A percentile compares a stretch with the other conserved stretches of the same genome.
These are phyloP conservation scores for Chloroclystis v-ata DNA, from an alignment of 2,888 invertebrate genomes.

Conservation along the genomic window DNA sequence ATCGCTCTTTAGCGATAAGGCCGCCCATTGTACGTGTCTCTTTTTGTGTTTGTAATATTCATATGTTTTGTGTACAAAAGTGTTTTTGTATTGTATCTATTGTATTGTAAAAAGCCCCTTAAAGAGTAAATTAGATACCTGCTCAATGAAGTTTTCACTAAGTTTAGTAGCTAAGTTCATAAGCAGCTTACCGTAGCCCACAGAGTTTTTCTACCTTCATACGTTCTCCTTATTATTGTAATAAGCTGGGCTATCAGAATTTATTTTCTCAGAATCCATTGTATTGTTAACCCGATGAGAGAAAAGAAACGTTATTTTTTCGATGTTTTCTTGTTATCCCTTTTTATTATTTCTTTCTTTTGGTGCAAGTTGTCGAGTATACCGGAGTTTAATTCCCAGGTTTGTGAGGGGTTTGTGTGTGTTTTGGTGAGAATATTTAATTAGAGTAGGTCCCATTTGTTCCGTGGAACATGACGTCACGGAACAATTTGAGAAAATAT, in stretches of 20 bases:
- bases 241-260: constrained; percentile 17
- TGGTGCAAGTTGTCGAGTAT: constrained; percentile 9
- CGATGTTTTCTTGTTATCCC: constrained; percentile 15
- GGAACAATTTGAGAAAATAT: too few relatives aligned
- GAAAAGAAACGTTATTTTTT: constrained; percentile 16
- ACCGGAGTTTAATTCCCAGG: background rate
- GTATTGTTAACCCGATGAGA: constrained; percentile 16
- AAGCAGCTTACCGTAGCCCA: constrained; percentile 6
- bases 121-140: background rate
- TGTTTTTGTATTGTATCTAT: too few relatives aligned
- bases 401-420: too few relatives aligned
- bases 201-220: constrained; percentile 8
- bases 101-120: too few relatives aligned
- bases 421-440: too few relatives aligned
- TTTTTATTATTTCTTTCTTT: constrained; percentile 18
- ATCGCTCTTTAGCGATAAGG: too few relatives aligned
- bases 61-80: too few relatives aligned
- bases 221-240: constrained; percentile 13
- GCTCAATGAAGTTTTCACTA: background rate
- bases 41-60: too few relatives aligned
- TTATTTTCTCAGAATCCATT: constrained; percentile 20
- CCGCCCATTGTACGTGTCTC: too few relatives aligned
- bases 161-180: constrained; percentile 3
- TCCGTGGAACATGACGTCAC: too few relatives aligned
- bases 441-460: too few relatives aligned